These are phyloP conservation scores for Vannuccia rotundouncinata DNA, from an alignment of 2,888 invertebrate species.

Conservation along the genomic window DNA sequence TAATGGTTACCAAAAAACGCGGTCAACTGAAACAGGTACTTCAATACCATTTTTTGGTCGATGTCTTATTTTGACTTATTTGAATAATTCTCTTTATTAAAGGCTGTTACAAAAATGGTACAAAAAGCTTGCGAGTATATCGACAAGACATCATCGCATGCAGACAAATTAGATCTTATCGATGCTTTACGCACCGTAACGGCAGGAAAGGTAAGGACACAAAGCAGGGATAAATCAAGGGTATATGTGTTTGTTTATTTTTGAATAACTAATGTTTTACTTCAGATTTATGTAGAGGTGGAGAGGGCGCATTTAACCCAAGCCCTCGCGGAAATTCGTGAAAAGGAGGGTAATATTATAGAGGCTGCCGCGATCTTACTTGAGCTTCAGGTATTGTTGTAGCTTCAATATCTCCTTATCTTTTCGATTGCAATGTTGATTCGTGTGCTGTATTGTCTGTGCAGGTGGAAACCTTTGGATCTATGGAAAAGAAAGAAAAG, in stretches of 20 bases:
- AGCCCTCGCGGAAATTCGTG: slow-evolving; percentile 60
- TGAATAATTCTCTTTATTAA: slow-evolving; percentile 48
- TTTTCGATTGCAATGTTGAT: no score
- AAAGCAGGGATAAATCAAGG: no score
- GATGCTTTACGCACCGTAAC: slow-evolving; percentile 89
- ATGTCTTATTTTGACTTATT: background rate
- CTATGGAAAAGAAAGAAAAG: slow-evolving; percentile 95
- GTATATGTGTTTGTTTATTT: no score
- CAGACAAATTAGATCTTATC: slow-evolving; percentile 82
- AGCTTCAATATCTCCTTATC: background rate
- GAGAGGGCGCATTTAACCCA: slow-evolving; percentile 91
- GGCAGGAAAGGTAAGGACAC: slow-evolving; percentile 72
- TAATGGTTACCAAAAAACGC: slow-evolving; percentile 79
- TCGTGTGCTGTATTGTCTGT: slow-evolving; percentile 15
- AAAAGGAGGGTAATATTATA: slow-evolving; percentile 62
- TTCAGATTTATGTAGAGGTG: slow-evolving; percentile 93
- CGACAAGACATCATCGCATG: slow-evolving; percentile 81
- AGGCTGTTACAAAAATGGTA: slow-evolving; percentile 80
- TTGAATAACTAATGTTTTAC: no score
- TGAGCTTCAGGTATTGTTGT: slow-evolving; percentile 69
- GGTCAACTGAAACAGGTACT: slow-evolving; percentile 74
- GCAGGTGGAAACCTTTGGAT: slow-evolving; percentile 86
- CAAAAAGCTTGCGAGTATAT: slow-evolving; percentile 88
- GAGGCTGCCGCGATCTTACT: slow-evolving; percentile 89
- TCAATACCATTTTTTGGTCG: slow-evolving; percentile 25